These are phyloP conservation scores for Chloroceryle amazona DNA, from an alignment of 2,797 vertebrate genomes.

Conservation along the genomic window DNA sequence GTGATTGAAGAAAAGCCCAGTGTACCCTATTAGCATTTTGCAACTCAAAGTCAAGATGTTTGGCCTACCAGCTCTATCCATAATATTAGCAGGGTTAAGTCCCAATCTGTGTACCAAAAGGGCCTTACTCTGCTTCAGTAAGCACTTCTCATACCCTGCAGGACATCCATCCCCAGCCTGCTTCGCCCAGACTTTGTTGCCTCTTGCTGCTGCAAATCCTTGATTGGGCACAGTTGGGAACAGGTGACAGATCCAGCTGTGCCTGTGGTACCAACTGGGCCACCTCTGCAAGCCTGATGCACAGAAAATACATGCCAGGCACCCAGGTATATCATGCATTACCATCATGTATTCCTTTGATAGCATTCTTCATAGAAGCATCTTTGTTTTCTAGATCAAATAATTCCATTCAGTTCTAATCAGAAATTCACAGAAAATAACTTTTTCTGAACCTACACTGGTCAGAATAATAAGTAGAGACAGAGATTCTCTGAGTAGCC, in stretches of 20 bases:
- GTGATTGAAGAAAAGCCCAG: conserved; percentile 23
- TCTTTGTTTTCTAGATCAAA: not conserved
- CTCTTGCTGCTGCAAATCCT: not conserved
- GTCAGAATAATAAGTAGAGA: not conserved
- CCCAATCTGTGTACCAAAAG: not conserved
- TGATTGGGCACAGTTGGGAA: rapidly evolving
- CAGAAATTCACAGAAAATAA: not conserved
- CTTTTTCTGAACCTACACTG: not conserved
- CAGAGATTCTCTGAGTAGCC: not conserved
- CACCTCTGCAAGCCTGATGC: not conserved
- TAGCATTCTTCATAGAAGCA: not conserved
- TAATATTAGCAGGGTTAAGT: not conserved
- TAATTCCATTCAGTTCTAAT: not conserved
- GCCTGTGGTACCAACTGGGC: not conserved
- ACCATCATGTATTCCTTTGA: not conserved
- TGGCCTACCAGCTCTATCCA: rapidly evolving
- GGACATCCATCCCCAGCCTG: no score
- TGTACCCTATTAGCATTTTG: conserved; percentile 45
- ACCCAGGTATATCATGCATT: no score
- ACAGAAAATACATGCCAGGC: not conserved
- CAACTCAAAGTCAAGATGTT: not conserved
- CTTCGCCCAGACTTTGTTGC: rapidly evolving
- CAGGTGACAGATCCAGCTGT: rapidly evolving
- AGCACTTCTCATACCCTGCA: rapidly evolving
- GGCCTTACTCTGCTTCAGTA: not conserved